phyloP scores from a whole-genome alignment of 2,888 invertebrate species.

The Eledona agricola region DNA sequence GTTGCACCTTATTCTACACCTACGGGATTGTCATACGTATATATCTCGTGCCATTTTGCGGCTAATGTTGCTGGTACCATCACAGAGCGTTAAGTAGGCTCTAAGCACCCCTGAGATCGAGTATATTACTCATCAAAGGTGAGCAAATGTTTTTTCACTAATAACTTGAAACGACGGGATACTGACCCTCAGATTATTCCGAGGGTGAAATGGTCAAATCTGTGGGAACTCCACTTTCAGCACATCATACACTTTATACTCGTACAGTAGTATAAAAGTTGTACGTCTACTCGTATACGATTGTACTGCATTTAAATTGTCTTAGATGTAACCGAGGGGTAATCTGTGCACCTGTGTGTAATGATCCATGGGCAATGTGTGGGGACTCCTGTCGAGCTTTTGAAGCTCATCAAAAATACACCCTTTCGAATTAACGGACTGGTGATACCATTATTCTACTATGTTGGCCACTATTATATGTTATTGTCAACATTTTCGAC shows the following conservation, averaged over 20 bases:
- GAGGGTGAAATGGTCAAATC: conserved; percentile 32
- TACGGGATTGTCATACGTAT: conserved; percentile 21
- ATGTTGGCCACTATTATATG: conserved; percentile 51
- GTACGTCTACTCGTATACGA: conserved; percentile 4
- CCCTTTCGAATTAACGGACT: conserved; percentile 53
- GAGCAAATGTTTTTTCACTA: conserved; percentile 44
- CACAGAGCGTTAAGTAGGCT: conserved; percentile 27
- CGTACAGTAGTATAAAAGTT: conserved; percentile 4
- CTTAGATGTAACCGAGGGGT: conserved; percentile 27
- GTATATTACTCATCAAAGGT: conserved; percentile 47
- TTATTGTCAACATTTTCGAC: conserved; percentile 52
- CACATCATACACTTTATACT: conserved; percentile 3
- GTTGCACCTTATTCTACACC: conserved; percentile 10
- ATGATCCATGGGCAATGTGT: conserved; percentile 59
- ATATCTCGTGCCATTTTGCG: conserved; percentile 23
- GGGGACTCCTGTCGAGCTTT: conserved; percentile 57
- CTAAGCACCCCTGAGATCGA: conserved; percentile 34
- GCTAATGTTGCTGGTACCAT: conserved; percentile 35
- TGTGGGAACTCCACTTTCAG: conserved; percentile 28
- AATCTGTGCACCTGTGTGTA: conserved; percentile 58
- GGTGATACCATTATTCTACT: conserved; percentile 51
- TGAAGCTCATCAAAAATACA: conserved; percentile 53
- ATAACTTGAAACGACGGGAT: conserved; percentile 44
- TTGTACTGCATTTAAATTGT: conserved; percentile 26
- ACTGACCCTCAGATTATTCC: conserved; percentile 44